phyloP scores from a whole-genome alignment of 2,113 vertebrate genomes.

The Cacatua alba region DNA sequence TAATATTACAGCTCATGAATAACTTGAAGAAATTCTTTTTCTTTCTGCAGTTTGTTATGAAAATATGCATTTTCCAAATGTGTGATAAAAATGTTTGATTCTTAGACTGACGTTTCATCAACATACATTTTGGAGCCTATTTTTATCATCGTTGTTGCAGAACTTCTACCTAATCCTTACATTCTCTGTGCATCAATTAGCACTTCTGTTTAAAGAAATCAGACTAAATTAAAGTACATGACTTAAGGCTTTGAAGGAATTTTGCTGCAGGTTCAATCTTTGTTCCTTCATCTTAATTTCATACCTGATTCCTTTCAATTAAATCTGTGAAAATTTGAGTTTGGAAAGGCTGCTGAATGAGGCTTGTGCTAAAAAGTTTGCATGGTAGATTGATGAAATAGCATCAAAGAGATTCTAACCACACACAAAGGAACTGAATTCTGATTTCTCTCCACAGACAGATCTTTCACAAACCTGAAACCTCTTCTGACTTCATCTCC shows the following conservation, averaged over 20 bases:
- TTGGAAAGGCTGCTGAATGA: not conserved
- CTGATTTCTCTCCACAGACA: not conserved
- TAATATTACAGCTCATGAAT: not conserved
- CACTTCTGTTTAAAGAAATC: slow-evolving; percentile 15
- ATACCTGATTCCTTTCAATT: not conserved
- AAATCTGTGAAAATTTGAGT: not conserved
- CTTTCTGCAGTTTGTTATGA: not conserved
- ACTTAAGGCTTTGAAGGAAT: not conserved
- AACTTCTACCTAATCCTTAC: not conserved
- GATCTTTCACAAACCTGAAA: slow-evolving; percentile 81
- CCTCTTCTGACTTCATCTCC: slow-evolving; percentile 89
- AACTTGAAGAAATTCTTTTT: not conserved
- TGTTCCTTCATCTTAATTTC: not conserved
- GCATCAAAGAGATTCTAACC: not conserved
- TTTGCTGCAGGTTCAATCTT: not conserved
- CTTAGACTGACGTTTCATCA: not conserved
- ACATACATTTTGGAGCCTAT: not conserved
- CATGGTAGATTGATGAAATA: not conserved
- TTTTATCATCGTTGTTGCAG: not conserved
- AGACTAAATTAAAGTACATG: not conserved
- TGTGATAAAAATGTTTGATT: not conserved
- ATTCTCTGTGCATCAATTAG: not conserved
- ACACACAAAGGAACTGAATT: not conserved
- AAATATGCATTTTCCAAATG: not conserved
- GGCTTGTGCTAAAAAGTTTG: not conserved